phyloP scores from a whole-genome alignment of 2,113 vertebrate species.

The Oreamnos americanus region DNA sequence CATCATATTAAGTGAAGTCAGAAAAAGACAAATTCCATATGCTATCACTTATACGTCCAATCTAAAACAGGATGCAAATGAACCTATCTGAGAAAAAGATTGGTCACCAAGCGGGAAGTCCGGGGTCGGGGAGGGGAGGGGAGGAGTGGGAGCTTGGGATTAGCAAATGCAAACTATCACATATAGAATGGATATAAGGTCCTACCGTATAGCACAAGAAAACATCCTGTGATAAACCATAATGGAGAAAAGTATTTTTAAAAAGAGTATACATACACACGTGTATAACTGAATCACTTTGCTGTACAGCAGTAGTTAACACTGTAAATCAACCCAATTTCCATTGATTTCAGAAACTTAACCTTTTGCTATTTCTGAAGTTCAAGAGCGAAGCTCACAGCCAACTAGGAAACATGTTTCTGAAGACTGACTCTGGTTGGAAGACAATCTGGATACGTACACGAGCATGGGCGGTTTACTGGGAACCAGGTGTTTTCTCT shows the following conservation, averaged over 20 bases:
- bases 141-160: background rate
- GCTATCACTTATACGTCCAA: background rate
- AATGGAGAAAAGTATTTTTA: background rate
- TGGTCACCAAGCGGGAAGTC: background rate
- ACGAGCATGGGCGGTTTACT: accelerated
- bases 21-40: background rate
- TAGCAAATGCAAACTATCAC: background rate
- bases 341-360: background rate
- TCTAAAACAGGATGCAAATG: background rate
- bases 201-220: background rate
- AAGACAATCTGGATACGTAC: background rate
- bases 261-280: background rate
- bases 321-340: background rate
- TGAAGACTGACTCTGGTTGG: too few relatives aligned
- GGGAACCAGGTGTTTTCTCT: background rate
- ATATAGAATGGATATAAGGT: background rate
- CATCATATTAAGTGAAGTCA: background rate
- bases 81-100: background rate
- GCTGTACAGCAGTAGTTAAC: background rate
- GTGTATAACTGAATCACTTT: background rate
- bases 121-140: accelerated
- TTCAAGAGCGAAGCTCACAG: background rate
- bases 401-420: background rate
- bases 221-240: background rate
- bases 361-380: background rate